These are phyloP conservation scores for Tetramorium alpestre DNA, from an alignment of 1,140 invertebrate genomes.

Conservation along the genomic window DNA sequence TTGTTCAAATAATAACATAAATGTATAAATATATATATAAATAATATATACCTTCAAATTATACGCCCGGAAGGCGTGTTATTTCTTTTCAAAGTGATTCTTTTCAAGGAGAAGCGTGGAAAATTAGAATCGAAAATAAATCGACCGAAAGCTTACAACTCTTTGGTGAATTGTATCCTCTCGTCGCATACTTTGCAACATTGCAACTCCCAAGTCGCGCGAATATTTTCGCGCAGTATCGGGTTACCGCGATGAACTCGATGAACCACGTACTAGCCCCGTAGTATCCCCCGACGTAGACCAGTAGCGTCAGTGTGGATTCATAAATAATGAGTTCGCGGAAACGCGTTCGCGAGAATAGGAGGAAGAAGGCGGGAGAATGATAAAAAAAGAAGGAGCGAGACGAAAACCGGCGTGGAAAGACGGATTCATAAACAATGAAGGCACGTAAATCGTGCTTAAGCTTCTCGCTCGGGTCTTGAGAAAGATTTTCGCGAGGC, in stretches of 20 bases:
- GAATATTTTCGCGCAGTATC: conserved; percentile 10
- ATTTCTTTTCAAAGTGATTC: not conserved
- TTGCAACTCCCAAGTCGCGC: not conserved
- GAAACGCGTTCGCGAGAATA: conserved; percentile 32
- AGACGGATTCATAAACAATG: conserved; percentile 74
- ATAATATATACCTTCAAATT: conserved; percentile 2
- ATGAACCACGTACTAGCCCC: conserved; percentile 62
- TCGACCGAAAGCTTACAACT: not conserved
- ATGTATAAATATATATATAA: not conserved
- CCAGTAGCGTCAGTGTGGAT: conserved; percentile 70
- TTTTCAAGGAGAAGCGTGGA: too few species aligned
- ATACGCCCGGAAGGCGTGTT: not conserved
- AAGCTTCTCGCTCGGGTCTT: not conserved
- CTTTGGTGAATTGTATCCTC: conserved; percentile 1
- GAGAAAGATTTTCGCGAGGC: not conserved
- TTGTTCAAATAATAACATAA: not conserved
- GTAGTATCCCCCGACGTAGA: not conserved
- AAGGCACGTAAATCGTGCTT: conserved; percentile 67
- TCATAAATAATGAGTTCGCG: conserved; percentile 76
- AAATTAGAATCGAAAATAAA: not conserved
- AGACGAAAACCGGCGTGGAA: conserved; percentile 14
- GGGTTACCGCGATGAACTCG: conserved; percentile 55
- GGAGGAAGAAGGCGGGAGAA: not conserved
- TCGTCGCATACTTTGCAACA: not conserved
- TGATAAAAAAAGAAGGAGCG: not conserved